A percentile compares a stretch with the other conserved stretches of the same genome.
These are phyloP conservation scores for Meandrina meandrites DNA, from an alignment of 92 coral and sea anemone species.

Conservation along the genomic window DNA sequence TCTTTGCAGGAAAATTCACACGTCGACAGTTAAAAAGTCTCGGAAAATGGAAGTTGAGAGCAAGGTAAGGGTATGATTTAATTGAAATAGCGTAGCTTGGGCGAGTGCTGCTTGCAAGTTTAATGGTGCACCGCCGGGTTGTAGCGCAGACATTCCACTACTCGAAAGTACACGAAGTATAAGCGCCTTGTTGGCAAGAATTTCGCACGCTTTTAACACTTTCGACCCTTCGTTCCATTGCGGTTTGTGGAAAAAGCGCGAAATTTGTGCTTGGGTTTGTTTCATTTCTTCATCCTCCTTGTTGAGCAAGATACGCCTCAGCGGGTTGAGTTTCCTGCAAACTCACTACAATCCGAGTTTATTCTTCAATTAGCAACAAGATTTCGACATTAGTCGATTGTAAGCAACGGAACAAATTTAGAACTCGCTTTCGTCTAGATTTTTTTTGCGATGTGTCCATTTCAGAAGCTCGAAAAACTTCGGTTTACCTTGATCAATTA, in stretches of 20 bases:
- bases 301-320: conserved; percentile 32
- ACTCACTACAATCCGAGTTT: background rate
- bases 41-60: conserved; percentile 33
- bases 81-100: background rate
- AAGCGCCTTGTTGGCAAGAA: background rate
- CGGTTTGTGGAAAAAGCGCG: background rate
- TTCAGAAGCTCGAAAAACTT: background rate
- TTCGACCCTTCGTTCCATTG: background rate
- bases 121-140: background rate
- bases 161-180: background rate
- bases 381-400: background rate
- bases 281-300: conserved; percentile 5
- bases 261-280: background rate
- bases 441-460: background rate
- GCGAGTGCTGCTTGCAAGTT: background rate
- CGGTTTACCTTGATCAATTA: conserved; percentile 5
- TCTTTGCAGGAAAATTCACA: background rate
- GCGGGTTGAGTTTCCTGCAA: conserved; percentile 45
- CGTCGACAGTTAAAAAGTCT: background rate
- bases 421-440: background rate
- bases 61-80: conserved; percentile 14
- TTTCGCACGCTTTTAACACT: background rate
- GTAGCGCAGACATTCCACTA: background rate
- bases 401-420: background rate
- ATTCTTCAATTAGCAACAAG: no score